Evolutionary conservation across 2,888 invertebrate genomes (phyloP).

Genomic region (Bellardia bayeri): DNA sequence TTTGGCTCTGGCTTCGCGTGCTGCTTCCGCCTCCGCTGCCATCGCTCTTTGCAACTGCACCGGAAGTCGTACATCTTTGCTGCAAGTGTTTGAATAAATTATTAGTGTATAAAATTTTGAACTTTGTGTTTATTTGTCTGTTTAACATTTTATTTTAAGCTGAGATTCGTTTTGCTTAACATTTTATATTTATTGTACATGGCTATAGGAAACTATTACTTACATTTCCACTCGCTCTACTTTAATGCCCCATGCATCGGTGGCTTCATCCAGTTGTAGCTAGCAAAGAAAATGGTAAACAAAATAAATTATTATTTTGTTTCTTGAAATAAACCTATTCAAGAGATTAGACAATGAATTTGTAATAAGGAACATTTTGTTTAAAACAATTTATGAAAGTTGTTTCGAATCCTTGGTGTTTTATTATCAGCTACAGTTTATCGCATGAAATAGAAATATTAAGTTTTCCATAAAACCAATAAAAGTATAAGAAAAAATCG

Average conservation of each 20-base stretch:
- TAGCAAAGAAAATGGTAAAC: slow-evolving; percentile 75
- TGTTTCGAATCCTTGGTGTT: no score
- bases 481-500: no score
- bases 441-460: no score
- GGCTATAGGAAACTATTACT: slow-evolving; percentile 84
- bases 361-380: no score
- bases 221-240: slow-evolving; percentile 98
- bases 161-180: not conserved
- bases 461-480: no score
- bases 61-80: slow-evolving; percentile 71
- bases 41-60: slow-evolving; percentile 81
- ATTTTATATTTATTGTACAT: not conserved
- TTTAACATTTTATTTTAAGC: slow-evolving; percentile 19
- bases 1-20: slow-evolving; percentile 88
- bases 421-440: no score
- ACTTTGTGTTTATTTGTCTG: slow-evolving; percentile 25
- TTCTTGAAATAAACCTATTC: no score
- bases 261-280: slow-evolving; percentile 93
- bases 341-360: no score
- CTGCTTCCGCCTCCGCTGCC: slow-evolving; percentile 85
- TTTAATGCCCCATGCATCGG: slow-evolving; percentile 97
- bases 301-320: slow-evolving; percentile 1
- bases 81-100: slow-evolving; percentile 49
- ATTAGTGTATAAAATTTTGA: slow-evolving; percentile 29
- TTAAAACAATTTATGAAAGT: no score